Evolutionary conservation across 2,888 invertebrate species (phyloP), one percentile per base, ranked within the genome.

Genomic region (Trachelus iudaicus): DNA sequence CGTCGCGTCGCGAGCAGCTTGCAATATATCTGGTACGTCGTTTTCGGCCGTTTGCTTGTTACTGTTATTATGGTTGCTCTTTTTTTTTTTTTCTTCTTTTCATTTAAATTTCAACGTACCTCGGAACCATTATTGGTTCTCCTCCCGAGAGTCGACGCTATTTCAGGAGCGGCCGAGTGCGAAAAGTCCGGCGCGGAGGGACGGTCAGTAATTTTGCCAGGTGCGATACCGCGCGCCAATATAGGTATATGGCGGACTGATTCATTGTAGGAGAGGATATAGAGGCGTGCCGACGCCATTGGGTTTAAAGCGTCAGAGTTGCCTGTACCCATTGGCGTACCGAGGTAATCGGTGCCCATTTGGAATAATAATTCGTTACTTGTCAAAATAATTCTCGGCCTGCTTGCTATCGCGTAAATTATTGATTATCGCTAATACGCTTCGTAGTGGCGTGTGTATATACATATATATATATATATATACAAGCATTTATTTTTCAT

Each of bases 291-390:
- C 83, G 83, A 85, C 87, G 87, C 85, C 87, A 86, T 85, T 89
- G 87, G 84, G 79, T 84, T 87, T 86, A 84, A 87, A 87, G 85
- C 78, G 35, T 81, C 81, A 83, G 83, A 77, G 81, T 81, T 81
- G 84, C 81, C 82, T 81, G 83, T 82, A 83, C 81, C 83, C 87
- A 87, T 87, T 87, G 87, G 87, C 86, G 87, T 86, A 87, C 81
- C 80, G 82, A 80, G 81, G 80, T 85, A 85, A 87, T 86, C 86
- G 85, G 77, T 77, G 80, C 68, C 73, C 71, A 34, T 33, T 71
- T 31, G 71, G 31, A 71, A 34, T 34, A 33, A 71, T 71, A 71
- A 71, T 71, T 71, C 71, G 33, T 71, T 71, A 71, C 31, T 31
- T 71, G 71, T 71, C 71, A 71, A 71, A 71, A 71, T 71, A 34